Base-by-base conservation (phyloP, 1,140 invertebrate species). In the Cecropterus lyciades region DNA sequence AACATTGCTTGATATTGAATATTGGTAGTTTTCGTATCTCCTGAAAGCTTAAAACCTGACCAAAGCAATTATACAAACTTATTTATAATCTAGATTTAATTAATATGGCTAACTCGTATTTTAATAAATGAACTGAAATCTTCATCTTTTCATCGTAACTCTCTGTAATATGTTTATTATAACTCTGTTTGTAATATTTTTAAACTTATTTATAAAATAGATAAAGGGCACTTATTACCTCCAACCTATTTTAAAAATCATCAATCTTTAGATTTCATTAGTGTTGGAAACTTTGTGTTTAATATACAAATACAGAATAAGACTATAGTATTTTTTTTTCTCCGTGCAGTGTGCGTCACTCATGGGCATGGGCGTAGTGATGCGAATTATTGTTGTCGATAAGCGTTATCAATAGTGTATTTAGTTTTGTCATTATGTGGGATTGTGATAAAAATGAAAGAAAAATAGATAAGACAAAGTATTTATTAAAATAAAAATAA, bases 181-280 rank as follows among this genome's bases (percentile, higher is more conserved):
- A 56, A 33, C 30, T 57, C 20, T 57, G 27, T 57, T 42, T 57
- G 16, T 57, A 56, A 56, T 40, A 56, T 56, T 40, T 42, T 56
- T 37, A 56, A 15, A 37, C 0, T 55, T n/a, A n/a, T n/a, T n/a
- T n/a, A 37, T 55, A 55, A 40, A 40, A 57, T 42, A 13, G 40
- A 42, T 8, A 20, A 43, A 30, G 40, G 24, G 42, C 10, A 40
- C n/a, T n/a, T n/a, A 13, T 40, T 33, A 40, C 37, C 37, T 33
- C 30, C 37, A 40, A 13, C 9, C 1, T 40, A 40, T n/a, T 40
- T 40, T 40, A n/a, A 40, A 40, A 4, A 2, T 40, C n/a, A 1
- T 40, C 1, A 33, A 8, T 4, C 6, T 33, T 10, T 8, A 8
- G 30, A 4, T 33, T 33, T 40, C 11, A 40, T 40, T 40, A 40